phyloP scores from a whole-genome alignment of 2,113 vertebrate species.

The Odontesthes bonariensis region DNA sequence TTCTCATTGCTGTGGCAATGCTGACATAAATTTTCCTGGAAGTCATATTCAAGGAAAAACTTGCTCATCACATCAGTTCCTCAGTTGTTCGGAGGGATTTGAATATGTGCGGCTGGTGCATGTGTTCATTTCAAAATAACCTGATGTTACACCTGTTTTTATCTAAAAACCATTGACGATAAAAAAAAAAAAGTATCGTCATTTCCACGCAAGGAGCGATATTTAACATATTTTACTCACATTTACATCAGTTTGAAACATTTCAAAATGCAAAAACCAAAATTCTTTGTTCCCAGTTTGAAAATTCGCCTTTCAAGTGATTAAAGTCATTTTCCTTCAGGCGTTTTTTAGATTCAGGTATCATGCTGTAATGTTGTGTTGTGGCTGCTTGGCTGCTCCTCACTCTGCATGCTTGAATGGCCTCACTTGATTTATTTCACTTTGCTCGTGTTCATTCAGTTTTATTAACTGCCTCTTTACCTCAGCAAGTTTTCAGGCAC shows the following conservation, averaged over 20 bases:
- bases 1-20: not conserved
- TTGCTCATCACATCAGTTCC: constrained; percentile 12
- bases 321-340: not conserved
- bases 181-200: no score
- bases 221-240: no score
- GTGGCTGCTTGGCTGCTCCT: constrained; percentile 3
- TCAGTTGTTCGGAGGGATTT: no score
- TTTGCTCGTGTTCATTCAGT: constrained; percentile 24
- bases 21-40: not conserved
- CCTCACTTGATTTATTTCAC: constrained; percentile 30
- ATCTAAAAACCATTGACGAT: no score
- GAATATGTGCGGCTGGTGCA: no score
- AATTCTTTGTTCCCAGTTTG: not conserved
- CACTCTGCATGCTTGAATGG: constrained; percentile 7
- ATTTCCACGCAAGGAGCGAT: no score
- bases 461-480: constrained; percentile 19
- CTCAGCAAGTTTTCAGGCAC: constrained; percentile 14
- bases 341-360: not conserved
- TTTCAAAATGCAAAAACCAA: not conserved
- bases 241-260: no score
- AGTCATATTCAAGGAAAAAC: constrained; percentile 4
- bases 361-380: constrained; percentile 7
- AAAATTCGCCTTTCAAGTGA: not conserved
- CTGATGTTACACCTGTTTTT: no score
- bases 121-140: no score